Evolutionary conservation across 2,113 vertebrate genomes (phyloP), one percentile per base, ranked within the genome.

Genomic region (Pheucticus melanocephalus): DNA sequence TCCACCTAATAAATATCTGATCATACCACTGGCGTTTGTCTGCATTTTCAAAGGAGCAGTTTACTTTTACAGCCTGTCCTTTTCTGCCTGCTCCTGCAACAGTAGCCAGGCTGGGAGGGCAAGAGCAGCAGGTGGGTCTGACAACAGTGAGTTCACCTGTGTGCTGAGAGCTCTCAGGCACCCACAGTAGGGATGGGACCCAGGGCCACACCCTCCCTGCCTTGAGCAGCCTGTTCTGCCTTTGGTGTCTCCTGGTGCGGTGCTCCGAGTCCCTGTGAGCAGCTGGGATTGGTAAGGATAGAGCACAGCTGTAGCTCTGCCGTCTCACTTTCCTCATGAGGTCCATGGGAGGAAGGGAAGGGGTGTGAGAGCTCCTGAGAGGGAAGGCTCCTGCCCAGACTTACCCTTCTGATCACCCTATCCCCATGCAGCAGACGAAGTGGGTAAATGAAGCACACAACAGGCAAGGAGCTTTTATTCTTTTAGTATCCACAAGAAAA

Each of bases 1-100:
- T 95, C 92, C 95, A 96, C 95, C 92, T 93, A 98, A 98, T 98
- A 98, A 98, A 98, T 64, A 95, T 95, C 95, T 97, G 92, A 97
- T 82, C 94, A 9, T 95, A 97, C 82, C 50, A 11, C 22, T 16
- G 31, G 71, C 76, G 61, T 97, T 88, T 57, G 92, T 90, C 69
- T 95, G 82, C 21, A 14, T 92, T 95, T 76, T 85, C 82, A 53
- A 80, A 63, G 39, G 21, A 56, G 33, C 27, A 54, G 33, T 28
- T 45, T 9, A 17, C 2, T n/a, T 81, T 54, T 14, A 22, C 6
- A n/a, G 33, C 51, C 45, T 45, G 9, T 65, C 28, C n/a, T 9
- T 75, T 82, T 30, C 37, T 20, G 4, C n/a, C n/a, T 78, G n/a
- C n/a, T 80, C 10, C 35, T 22, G 18, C 31, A 15, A 3, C 4